Percentiles rank a stretch among this genome's conserved stretches.
Conservation (phyloP, 1,140 invertebrate genomes). For the Bombus vancouverensis region DNA sequence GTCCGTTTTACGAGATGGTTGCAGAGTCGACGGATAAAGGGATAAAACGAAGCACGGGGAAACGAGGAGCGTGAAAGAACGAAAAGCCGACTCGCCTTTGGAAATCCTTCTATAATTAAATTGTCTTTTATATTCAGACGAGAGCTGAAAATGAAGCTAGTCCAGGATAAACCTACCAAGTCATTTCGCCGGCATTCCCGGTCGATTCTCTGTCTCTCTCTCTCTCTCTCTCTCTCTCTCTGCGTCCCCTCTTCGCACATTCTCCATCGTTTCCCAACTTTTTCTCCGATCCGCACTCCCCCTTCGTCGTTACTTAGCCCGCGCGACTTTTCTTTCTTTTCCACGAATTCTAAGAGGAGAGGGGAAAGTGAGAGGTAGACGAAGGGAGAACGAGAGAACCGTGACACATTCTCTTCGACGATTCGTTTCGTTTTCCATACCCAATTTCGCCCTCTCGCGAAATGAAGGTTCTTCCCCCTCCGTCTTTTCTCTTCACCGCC, state of each 20-base stretch:
- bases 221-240: neutral
- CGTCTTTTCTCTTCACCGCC: neutral
- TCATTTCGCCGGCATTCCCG: constrained; percentile 40
- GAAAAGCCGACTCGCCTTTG: constrained; percentile 48
- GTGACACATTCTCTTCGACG: constrained; percentile 54
- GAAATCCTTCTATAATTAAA: constrained; percentile 77
- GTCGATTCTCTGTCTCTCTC: neutral
- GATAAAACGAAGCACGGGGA: constrained; percentile 2
- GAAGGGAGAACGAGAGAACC: neutral
- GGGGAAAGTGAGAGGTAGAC: too few relatives aligned
- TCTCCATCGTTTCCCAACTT: constrained; percentile 13
- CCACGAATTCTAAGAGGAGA: neutral
- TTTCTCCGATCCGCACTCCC: neutral
- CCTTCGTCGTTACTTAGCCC: neutral
- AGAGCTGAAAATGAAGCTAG: constrained; percentile 69
- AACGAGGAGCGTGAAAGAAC: constrained; percentile 28
- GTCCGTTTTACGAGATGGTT: constrained; percentile 33
- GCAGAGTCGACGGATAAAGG: constrained; percentile 36
- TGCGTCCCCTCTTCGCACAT: neutral
- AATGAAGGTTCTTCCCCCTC: constrained; percentile 34
- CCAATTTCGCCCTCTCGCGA: constrained; percentile 37
- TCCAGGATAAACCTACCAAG: constrained; percentile 64
- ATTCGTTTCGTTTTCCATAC: constrained; percentile 56
- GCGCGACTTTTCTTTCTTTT: neutral
- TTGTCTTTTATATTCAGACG: constrained; percentile 76